phyloP scores from a whole-genome alignment of 2,797 vertebrate genomes.

The Labroides dimidiatus region DNA sequence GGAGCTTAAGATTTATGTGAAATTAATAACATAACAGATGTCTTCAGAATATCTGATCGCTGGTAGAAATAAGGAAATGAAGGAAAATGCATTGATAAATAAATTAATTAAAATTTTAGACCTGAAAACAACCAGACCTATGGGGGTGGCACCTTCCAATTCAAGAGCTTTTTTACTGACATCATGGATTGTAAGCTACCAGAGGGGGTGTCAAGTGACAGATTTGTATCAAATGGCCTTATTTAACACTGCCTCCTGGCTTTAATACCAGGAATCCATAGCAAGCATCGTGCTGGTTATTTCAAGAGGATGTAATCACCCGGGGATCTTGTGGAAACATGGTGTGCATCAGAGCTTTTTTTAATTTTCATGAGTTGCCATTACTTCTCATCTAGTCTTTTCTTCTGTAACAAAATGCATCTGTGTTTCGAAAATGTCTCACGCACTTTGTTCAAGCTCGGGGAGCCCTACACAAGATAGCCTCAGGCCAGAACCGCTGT shows the following conservation, averaged over 20 bases:
- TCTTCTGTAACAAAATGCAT: conserved; percentile 88
- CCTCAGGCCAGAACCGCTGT: conserved; percentile 80
- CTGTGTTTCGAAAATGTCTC: conserved; percentile 85
- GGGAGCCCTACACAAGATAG: conserved; percentile 76
- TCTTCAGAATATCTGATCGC: conserved; percentile 92
- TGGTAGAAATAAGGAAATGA: conserved; percentile 84
- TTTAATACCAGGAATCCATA: conserved; percentile 86
- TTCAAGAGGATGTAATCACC: conserved; percentile 82
- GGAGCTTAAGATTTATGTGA: conserved; percentile 99
- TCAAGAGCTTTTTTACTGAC: conserved; percentile 83
- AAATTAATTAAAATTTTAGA: conserved; percentile 83
- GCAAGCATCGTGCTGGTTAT: conserved; percentile 83
- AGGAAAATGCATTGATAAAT: conserved; percentile 61
- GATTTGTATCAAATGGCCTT: conserved; percentile 91
- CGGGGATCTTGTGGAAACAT: conserved; percentile 72
- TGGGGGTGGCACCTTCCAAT: conserved; percentile 82
- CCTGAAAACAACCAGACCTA: conserved; percentile 75
- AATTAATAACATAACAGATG: conserved; percentile 99
- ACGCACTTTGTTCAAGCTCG: conserved; percentile 81
- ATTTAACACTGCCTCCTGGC: conserved; percentile 85
- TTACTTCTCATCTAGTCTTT: conserved; percentile 85
- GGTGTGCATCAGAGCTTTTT: conserved; percentile 72
- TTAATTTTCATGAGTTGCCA: conserved; percentile 80
- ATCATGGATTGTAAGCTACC: conserved; percentile 83
- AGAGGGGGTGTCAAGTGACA: conserved; percentile 92